phyloP scores from a whole-genome alignment of 2,797 vertebrate genomes.

The Oreochromis grahami region DNA sequence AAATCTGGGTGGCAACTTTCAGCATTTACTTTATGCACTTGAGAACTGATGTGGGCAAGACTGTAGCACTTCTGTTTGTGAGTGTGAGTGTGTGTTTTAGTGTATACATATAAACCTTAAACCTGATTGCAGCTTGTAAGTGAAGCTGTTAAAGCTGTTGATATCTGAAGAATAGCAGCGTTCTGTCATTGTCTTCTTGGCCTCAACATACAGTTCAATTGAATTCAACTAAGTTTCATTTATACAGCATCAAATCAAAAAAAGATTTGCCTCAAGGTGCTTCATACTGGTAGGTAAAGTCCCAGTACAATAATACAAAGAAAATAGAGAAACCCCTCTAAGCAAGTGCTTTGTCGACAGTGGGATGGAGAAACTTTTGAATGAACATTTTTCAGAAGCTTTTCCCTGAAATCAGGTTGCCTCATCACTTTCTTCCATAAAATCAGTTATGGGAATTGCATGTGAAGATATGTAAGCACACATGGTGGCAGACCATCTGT shows the following conservation, averaged over 20 bases:
- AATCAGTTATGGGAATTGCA: conserved; percentile 22
- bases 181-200: neutral
- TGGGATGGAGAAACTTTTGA: neutral
- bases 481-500: neutral
- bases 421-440: neutral
- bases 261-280: neutral
- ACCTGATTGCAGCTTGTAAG: conserved; percentile 17
- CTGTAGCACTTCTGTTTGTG: conserved; percentile 12
- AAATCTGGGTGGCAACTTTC: neutral
- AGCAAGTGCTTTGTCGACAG: neutral
- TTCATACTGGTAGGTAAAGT: neutral
- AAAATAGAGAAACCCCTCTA: neutral
- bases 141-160: conserved; percentile 1
- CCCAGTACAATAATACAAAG: neutral
- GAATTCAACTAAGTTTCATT: neutral
- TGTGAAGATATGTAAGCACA: conserved; percentile 13
- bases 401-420: neutral
- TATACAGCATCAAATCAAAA: neutral
- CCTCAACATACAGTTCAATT: neutral
- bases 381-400: conserved; percentile 15
- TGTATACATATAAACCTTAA: no score
- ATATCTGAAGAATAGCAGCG: neutral
- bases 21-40: neutral
- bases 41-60: conserved; percentile 10
- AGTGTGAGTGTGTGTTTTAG: neutral